Base-by-base conservation (phyloP, 2,888 invertebrate species). In the Calameuta filiformis region DNA sequence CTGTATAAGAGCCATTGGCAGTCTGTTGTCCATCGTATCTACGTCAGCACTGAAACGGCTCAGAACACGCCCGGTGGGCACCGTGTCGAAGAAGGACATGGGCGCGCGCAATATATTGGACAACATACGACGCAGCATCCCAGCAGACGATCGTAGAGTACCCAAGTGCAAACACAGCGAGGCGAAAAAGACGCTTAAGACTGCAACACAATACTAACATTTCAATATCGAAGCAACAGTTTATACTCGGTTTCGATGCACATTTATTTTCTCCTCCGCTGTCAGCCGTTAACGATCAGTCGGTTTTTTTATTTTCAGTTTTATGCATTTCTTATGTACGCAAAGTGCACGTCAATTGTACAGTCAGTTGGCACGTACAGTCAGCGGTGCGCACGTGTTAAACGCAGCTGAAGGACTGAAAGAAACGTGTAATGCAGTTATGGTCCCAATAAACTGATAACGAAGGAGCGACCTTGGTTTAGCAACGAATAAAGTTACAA, bases 111-210 rank as follows among this genome's bases (percentile, higher is more conserved):
- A 86, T 83, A 94, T 89, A 84, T 90, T 90, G 73, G 85, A 78
- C 80, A 95, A 91, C 83, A 94, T 90, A 40, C 84, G 87, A 74
- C 88, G 84, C 88, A 94, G 94, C 83, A 93, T 84, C 81, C 82
- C 79, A 76, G 81, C 81, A 76, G 89, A 85, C 80, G 89, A 88
- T 83, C 84, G 86, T 93, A 95, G 92, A 87, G 94, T 92, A 91
- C 95, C 95, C 73, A 85, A 91, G 93, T 94, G 95, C 92, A 95
- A 93, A 90, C 94, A 92, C 92, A 95, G 93, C 90, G 94, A 93
- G 85, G 94, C 94, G 91, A 95, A 92, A 92, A 95, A 94, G 92
- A 94, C 93, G 91, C 94, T 92, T 87, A 94, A 84, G 92, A 94
- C 95, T 95, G 94, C 90, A 92, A 92, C 85, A 88, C 76, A 79